Evolutionary conservation across 2,888 invertebrate species (phyloP), one percentile per base, ranked within the genome.

Genomic region (Timema cristinae): DNA sequence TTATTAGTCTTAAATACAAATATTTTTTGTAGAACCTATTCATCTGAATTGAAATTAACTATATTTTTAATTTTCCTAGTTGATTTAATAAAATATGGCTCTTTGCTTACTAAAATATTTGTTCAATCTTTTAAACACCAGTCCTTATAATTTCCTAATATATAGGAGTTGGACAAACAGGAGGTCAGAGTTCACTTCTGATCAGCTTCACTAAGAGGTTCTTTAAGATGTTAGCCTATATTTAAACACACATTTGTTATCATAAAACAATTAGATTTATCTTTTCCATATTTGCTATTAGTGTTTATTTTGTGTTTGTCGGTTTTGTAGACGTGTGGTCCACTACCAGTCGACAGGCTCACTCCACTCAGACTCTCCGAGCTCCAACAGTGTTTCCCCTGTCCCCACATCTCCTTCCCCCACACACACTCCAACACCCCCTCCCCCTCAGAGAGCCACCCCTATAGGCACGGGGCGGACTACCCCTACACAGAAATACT

Each of bases 261-360:
- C 13, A 54, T 54, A 54, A 32, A 32, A 32, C 32, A 32, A 32
- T 32, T 32, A 32, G 32, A 32, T 54, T 54, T 67, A 7, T 47
- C 70, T 72, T 70, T 67, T 71, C 32, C 32, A 32, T 32, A 32
- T 32, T 32, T 32, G 32, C 32, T 32, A 32, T 32, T 32, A 32
- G 32, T 61, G 50, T 16, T 67, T 59, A 70, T 74, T 63, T 47
- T 67, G 32, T 69, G 16, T 72, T 73, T 69, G 61, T 68, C 1
- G 50, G 68, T 68, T 68, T 32, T 1, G 51, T 84, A 89, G 92
- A 81, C 88, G 91, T 78, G 90, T 91, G 48, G 89, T 91, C 11
- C 92, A 92, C 81, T 92, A 93, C 83, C 93, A 93, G 80, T 93
- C 93, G 1, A 92, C 92, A 67, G 91, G 91, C 16, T 92, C 92